Conservation (phyloP, 1,140 invertebrate genomes). For the Pseudomyrmex dendroicus region DNA sequence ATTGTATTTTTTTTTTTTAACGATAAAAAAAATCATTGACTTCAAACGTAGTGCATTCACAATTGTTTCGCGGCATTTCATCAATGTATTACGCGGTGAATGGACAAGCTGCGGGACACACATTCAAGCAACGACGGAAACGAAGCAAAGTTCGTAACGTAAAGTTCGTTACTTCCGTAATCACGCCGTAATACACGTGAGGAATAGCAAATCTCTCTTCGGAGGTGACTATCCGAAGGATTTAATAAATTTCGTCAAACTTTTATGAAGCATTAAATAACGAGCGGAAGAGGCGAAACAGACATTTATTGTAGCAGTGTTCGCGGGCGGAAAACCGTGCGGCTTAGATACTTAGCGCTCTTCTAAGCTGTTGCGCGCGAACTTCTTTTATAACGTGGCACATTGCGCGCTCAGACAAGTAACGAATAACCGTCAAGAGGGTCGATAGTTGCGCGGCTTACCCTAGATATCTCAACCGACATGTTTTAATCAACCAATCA, state of each 20-base stretch:
- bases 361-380: not conserved
- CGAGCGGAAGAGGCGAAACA: not conserved
- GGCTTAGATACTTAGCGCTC: slow-evolving; percentile 28
- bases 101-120: no score
- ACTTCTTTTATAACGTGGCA: slow-evolving; percentile 50
- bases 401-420: slow-evolving; percentile 24
- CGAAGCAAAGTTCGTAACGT: no score
- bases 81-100: no score
- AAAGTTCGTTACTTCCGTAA: no score
- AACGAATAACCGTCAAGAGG: slow-evolving; percentile 68
- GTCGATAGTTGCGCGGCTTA: slow-evolving; percentile 68
- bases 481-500: slow-evolving; percentile 74
- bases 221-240: not conserved
- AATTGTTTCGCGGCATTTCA: no score
- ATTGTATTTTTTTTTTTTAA: no score
- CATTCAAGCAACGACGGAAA: no score
- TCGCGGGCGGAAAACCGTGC: not conserved
- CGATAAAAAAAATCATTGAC: no score
- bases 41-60: no score
- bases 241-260: slow-evolving; percentile 3
- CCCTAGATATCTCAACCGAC: slow-evolving; percentile 72
- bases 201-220: not conserved
- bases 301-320: slow-evolving; percentile 23
- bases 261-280: slow-evolving; percentile 9
- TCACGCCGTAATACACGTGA: no score